Conservation (phyloP, 2,888 invertebrate species). For the Thereva unica region DNA sequence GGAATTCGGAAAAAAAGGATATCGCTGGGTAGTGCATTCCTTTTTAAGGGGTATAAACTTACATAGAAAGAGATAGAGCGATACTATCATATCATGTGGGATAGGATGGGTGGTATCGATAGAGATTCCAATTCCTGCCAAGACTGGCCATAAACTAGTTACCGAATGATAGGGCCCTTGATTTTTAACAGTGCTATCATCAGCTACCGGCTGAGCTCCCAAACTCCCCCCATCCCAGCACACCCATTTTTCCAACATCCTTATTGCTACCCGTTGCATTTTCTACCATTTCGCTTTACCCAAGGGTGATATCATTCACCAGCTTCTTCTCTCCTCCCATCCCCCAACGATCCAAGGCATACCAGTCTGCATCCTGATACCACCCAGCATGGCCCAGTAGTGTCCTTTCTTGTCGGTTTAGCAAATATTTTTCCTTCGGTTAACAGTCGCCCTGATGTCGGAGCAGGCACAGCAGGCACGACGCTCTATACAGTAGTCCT, state of each 20-base stretch:
- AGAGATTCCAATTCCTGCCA: background rate
- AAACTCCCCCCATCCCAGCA: background rate
- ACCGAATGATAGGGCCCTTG: constrained; percentile 8
- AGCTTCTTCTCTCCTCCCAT: background rate
- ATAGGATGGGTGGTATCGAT: constrained; percentile 17
- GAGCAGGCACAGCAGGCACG: constrained; percentile 6
- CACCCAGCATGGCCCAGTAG: background rate
- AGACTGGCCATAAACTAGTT: constrained; percentile 2
- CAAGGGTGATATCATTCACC: no score
- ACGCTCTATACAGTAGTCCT: no score
- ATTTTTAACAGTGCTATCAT: constrained; percentile 11
- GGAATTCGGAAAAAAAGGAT: background rate
- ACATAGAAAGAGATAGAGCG: background rate
- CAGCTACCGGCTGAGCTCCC: background rate
- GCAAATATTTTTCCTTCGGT: constrained; percentile 31
- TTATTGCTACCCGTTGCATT: background rate
- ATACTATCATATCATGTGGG: background rate
- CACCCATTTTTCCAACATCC: no score
- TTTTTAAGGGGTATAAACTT: constrained; percentile 17
- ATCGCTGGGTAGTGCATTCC: constrained; percentile 18
- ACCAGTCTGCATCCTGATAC: background rate
- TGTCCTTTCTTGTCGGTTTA: constrained; percentile 12
- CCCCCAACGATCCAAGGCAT: background rate
- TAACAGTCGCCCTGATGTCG: constrained; percentile 3
- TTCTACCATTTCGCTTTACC: no score